Evolutionary conservation across 2,797 vertebrate genomes (phyloP).

Genomic region (Enoplosus armatus): DNA sequence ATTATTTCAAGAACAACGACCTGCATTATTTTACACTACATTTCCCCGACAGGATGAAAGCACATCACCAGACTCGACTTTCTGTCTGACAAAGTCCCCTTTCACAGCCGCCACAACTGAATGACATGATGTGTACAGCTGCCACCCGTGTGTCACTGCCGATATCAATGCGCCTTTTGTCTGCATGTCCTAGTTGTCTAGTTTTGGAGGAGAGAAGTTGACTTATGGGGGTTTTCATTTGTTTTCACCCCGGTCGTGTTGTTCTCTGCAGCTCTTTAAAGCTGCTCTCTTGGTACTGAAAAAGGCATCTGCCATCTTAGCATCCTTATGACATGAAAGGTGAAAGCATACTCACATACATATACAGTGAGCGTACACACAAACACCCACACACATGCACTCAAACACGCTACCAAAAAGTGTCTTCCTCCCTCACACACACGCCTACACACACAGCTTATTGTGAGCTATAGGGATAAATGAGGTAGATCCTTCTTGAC

Average conservation of each 20-base stretch:
- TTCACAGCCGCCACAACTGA: conserved; percentile 64
- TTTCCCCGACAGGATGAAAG: conserved; percentile 38
- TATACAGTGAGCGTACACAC: neutral
- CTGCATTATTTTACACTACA: conserved; percentile 24
- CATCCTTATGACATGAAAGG: conserved; percentile 15
- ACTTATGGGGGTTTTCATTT: conserved; percentile 65
- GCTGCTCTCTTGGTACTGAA: conserved; percentile 40
- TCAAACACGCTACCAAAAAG: neutral
- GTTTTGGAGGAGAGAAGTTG: conserved; percentile 56
- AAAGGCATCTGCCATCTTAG: conserved; percentile 31
- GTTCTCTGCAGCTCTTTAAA: conserved; percentile 34
- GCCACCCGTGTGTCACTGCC: conserved; percentile 71
- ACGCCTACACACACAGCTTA: conserved; percentile 33
- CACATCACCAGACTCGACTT: conserved; percentile 44
- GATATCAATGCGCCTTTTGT: conserved; percentile 74
- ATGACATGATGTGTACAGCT: conserved; percentile 74
- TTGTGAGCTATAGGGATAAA: conserved; percentile 62
- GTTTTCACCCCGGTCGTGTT: conserved; percentile 50
- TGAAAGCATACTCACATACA: neutral
- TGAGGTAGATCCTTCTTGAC: conserved; percentile 65
- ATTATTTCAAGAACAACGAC: conserved; percentile 32
- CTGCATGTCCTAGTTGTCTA: conserved; percentile 61
- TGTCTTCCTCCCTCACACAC: conserved; percentile 7
- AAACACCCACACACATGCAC: neutral
- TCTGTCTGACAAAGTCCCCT: conserved; percentile 67